Evolutionary conservation across 2,888 invertebrate genomes (phyloP).

Genomic region (Ochropleura leucogaster): DNA sequence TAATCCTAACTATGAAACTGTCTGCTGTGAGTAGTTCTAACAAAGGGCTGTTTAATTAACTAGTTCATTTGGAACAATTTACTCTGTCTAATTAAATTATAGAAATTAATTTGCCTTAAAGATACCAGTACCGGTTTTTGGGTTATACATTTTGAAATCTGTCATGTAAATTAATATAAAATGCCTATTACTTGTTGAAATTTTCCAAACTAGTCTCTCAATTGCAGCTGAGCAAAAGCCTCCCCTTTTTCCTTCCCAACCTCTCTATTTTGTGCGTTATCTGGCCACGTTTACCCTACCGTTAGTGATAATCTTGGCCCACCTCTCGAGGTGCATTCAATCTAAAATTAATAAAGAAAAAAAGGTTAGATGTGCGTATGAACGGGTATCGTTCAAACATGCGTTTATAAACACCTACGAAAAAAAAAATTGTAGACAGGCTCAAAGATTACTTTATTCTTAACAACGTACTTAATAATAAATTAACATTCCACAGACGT

Average conservation of each 20-base stretch:
- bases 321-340: too few relatives aligned
- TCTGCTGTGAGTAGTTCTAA: constrained; percentile 8
- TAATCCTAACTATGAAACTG: constrained; percentile 14
- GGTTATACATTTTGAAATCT: background rate
- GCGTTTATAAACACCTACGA: too few relatives aligned
- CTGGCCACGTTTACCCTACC: too few relatives aligned
- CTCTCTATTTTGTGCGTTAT: too few relatives aligned
- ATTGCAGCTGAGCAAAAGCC: too few relatives aligned
- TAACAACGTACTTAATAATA: constrained; percentile 12
- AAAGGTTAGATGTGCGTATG: too few relatives aligned
- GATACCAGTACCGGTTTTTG: background rate
- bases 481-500: constrained; percentile 30
- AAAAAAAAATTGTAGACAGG: background rate
- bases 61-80: background rate
- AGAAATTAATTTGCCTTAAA: background rate
- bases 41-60: constrained; percentile 24
- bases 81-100: background rate
- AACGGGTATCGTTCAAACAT: too few relatives aligned
- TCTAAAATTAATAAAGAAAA: too few relatives aligned
- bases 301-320: too few relatives aligned
- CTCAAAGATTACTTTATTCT: background rate
- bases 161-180: background rate
- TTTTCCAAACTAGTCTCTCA: too few relatives aligned
- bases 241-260: too few relatives aligned
- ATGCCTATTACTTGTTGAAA: background rate